Conservation (phyloP, 2,797 vertebrate genomes). For the Morus bassanus region DNA sequence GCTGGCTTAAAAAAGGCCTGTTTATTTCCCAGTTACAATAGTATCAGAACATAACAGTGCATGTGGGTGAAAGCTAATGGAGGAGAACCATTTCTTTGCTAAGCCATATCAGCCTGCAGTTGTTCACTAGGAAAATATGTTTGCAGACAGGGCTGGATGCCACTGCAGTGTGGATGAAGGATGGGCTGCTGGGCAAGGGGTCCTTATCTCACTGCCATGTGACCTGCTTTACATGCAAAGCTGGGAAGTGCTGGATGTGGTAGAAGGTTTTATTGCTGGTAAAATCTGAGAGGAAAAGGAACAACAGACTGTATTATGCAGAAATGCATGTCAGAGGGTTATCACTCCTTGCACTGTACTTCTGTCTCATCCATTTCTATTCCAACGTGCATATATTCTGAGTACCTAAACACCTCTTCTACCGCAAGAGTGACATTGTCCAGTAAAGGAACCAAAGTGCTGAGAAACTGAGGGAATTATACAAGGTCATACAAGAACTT, state of each 20-base stretch:
- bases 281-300: not conserved
- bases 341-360: not conserved
- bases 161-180: not conserved
- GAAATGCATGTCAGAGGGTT: not conserved
- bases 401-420: not conserved
- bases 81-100: not conserved
- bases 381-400: rapidly evolving
- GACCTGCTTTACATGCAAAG: not conserved
- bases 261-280: not conserved
- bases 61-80: not conserved
- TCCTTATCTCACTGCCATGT: not conserved
- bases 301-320: not conserved
- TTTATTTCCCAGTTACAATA: not conserved
- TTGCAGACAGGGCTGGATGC: not conserved
- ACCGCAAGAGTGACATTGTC: not conserved
- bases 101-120: not conserved
- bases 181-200: not conserved
- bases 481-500: not conserved
- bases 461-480: not conserved
- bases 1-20: not conserved
- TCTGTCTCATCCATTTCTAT: not conserved
- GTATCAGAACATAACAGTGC: not conserved
- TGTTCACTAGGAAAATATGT: rapidly evolving
- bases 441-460: not conserved
- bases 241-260: not conserved